A percentile compares a stretch with the other conserved stretches of the same genome.
Evolutionary conservation across 2,888 invertebrate genomes (phyloP).

Genomic region (Leptinotarsa juncta): DNA sequence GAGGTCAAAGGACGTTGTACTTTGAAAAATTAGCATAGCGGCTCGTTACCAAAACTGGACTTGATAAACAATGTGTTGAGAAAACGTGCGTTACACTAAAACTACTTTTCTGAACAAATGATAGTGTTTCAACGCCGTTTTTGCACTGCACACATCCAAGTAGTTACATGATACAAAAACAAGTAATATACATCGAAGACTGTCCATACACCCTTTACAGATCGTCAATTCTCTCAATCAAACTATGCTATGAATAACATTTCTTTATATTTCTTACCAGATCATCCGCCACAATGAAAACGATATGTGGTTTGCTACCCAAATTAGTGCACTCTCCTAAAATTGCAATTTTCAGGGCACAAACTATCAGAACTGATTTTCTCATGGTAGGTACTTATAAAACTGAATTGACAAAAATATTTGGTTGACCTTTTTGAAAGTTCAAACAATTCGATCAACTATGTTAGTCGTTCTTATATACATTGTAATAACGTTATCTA

Average conservation of each 20-base stretch:
- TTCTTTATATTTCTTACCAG: constrained; percentile 25
- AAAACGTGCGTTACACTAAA: no score
- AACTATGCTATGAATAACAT: not conserved
- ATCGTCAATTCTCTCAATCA: not conserved
- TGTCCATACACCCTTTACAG: not conserved
- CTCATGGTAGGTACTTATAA: constrained; percentile 4
- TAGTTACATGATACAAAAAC: no score
- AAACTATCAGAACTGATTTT: constrained; percentile 1
- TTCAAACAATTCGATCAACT: not conserved
- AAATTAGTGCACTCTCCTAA: not conserved
- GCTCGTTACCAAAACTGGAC: no score
- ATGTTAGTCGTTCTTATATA: not conserved
- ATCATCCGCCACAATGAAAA: constrained; percentile 31
- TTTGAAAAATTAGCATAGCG: no score
- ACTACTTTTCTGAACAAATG: no score
- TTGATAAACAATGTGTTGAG: no score
- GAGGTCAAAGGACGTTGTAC: no score
- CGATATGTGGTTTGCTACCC: constrained; percentile 23
- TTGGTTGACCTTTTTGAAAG: not conserved
- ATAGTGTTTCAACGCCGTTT: no score
- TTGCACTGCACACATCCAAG: no score
- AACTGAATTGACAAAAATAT: not conserved
- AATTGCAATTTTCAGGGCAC: not conserved
- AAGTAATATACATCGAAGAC: not conserved
- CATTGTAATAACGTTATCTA: not conserved